Evolutionary conservation across 2,797 vertebrate species (phyloP).

Genomic region (Gallinago nigripennis): DNA sequence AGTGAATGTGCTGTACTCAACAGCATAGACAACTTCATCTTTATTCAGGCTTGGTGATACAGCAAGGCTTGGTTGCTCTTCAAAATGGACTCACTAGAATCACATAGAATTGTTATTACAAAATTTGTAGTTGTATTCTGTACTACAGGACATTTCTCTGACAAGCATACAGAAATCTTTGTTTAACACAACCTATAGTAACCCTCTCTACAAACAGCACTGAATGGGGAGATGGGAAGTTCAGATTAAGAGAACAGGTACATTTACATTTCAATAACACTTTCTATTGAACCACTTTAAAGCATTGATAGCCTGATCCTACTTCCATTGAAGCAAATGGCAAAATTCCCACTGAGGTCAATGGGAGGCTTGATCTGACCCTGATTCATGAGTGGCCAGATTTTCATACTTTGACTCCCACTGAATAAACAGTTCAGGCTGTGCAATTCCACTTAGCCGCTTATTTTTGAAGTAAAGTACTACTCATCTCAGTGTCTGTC

Average conservation of each 20-base stretch:
- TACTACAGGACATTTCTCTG: background rate
- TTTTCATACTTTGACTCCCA: background rate
- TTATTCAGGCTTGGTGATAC: background rate
- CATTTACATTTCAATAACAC: conserved; percentile 58
- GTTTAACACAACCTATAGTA: background rate
- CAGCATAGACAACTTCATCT: background rate
- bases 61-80: background rate
- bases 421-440: background rate
- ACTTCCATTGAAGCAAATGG: background rate
- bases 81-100: background rate
- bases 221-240: conserved; percentile 44
- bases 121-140: background rate
- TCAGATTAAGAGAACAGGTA: conserved; percentile 7
- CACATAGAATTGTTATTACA: background rate
- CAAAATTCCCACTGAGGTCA: conserved; percentile 27
- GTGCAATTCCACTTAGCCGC: background rate
- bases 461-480: background rate
- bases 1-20: background rate
- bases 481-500: background rate
- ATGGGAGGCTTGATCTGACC: background rate
- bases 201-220: background rate
- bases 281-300: conserved; percentile 5
- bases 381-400: background rate
- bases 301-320: background rate
- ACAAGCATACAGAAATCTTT: background rate